phyloP scores from a whole-genome alignment of 2,113 vertebrate species.

The Gopherus flavomarginatus region DNA sequence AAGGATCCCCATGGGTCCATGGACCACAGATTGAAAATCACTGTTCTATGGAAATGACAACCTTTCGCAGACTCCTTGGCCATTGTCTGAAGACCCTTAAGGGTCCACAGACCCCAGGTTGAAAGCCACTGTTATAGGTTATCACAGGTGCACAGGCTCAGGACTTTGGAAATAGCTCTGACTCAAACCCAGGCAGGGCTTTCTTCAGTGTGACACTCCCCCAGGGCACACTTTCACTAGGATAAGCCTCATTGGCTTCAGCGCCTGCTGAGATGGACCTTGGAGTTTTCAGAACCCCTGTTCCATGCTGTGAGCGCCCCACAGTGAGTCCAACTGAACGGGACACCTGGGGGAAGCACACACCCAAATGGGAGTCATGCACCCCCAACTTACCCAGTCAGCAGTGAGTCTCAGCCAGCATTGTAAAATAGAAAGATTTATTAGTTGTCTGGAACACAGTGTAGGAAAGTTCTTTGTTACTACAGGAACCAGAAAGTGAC shows the following conservation, averaged over 20 bases:
- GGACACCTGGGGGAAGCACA: no score
- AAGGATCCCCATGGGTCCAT: not conserved
- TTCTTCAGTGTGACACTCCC: not conserved
- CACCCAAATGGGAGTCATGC: not conserved
- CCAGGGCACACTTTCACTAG: not conserved
- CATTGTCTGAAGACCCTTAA: not conserved
- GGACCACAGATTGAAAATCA: no score
- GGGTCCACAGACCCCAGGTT: no score
- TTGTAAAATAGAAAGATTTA: not conserved
- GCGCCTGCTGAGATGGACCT: not conserved
- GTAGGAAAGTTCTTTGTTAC: not conserved
- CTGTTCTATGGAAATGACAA: no score
- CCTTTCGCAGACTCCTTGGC: not conserved
- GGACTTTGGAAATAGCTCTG: not conserved
- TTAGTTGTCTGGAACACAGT: not conserved
- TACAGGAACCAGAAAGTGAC: no score
- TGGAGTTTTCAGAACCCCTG: not conserved
- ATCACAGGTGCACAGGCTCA: not conserved
- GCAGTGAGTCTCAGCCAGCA: not conserved
- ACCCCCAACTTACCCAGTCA: not conserved
- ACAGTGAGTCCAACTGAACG: not conserved
- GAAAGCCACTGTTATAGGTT: no score
- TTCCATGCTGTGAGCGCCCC: not conserved
- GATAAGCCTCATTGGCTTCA: not conserved
- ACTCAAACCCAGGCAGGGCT: not conserved